Percentiles rank a stretch among this genome's conserved stretches.
These are phyloP conservation scores for Malurus alboscapulatus DNA, from an alignment of 2,113 vertebrate species.

Conservation along the genomic window DNA sequence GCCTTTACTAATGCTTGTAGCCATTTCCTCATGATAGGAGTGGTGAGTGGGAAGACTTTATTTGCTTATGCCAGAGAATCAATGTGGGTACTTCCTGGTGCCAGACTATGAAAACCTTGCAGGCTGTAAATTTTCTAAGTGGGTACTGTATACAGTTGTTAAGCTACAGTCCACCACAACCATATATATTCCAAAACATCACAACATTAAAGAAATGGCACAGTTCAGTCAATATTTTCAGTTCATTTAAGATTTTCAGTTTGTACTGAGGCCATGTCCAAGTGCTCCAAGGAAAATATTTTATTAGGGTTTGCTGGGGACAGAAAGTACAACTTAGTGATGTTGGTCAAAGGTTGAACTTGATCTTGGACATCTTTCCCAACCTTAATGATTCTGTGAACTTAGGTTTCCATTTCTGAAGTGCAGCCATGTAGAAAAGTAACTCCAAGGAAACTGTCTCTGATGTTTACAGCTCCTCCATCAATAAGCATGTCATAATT, in stretches of 20 bases:
- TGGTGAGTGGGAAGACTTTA: background rate
- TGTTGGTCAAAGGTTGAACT: background rate
- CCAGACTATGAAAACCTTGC: background rate
- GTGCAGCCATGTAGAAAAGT: background rate
- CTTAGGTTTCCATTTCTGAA: background rate
- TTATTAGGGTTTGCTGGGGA: constrained; percentile 19
- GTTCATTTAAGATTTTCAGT: background rate
- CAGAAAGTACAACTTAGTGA: background rate
- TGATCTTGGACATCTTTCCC: background rate
- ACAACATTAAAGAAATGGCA: background rate
- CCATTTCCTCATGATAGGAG: background rate
- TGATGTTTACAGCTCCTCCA: background rate
- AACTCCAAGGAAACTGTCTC: background rate
- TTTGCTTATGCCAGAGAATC: background rate
- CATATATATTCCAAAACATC: background rate
- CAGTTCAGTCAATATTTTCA: background rate
- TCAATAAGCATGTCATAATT: background rate
- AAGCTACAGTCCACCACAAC: background rate
- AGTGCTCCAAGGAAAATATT: constrained; percentile 4
- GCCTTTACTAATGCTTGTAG: background rate
- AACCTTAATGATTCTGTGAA: background rate
- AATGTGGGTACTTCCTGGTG: background rate
- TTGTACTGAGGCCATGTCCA: background rate
- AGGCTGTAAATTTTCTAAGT: background rate
- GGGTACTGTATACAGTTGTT: background rate